Evolutionary conservation across 2,113 vertebrate species (phyloP).

Genomic region (Pachyramphus minor): DNA sequence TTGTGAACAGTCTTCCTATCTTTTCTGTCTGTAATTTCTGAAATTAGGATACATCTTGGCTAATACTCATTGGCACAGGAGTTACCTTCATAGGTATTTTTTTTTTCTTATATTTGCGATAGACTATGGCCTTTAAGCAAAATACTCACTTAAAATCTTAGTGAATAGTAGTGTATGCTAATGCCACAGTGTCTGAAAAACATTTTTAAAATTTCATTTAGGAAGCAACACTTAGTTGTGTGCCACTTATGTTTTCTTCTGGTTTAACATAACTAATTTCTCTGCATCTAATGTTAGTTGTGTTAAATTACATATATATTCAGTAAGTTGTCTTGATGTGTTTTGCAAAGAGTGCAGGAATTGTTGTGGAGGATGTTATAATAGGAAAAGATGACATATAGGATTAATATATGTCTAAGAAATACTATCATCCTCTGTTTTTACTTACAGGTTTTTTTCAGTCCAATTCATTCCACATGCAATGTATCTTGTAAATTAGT

Average conservation of each 20-base stretch:
- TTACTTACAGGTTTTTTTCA: neutral
- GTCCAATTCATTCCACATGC: neutral
- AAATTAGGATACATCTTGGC: neutral
- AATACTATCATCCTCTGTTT: neutral
- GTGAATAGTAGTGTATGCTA: neutral
- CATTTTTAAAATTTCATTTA: neutral
- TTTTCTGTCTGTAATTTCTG: neutral
- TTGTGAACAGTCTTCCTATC: neutral
- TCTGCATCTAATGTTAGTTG: neutral
- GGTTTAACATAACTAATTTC: neutral
- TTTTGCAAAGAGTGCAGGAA: neutral
- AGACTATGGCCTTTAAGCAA: neutral
- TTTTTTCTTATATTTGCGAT: neutral
- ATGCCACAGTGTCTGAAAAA: neutral
- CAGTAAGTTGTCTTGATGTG: neutral
- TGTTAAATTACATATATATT: neutral
- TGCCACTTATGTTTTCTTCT: neutral
- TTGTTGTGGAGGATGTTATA: neutral
- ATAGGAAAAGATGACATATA: neutral
- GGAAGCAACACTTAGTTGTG: neutral
- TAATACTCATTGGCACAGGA: neutral
- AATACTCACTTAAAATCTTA: slow-evolving; percentile 9
- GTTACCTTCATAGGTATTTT: neutral
- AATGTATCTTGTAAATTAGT: neutral
- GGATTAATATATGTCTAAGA: neutral